These are phyloP conservation scores for Atrichornis clamosus DNA, from an alignment of 2,113 vertebrate species.

Conservation along the genomic window DNA sequence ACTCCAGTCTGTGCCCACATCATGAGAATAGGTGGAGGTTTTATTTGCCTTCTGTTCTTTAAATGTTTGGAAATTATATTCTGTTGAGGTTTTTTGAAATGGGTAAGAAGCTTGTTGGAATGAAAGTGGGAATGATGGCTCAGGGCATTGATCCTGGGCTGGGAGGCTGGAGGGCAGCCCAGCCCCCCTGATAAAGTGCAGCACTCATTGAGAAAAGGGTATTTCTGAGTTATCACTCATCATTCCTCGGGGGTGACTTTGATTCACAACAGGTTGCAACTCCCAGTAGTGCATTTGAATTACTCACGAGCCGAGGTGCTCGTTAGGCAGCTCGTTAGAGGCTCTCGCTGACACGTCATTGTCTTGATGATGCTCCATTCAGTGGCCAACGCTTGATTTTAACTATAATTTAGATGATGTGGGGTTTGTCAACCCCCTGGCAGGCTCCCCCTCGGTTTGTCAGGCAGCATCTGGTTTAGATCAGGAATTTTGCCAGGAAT, in stretches of 20 bases:
- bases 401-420: not conserved
- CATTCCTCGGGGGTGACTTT: rapidly evolving
- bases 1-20: not conserved
- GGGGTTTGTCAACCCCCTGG: not conserved
- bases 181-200: not conserved
- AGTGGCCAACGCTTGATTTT: not conserved
- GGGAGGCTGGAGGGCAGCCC: not conserved
- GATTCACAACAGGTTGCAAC: not conserved
- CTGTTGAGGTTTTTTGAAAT: not conserved
- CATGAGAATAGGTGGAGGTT: not conserved
- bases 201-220: not conserved
- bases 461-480: slow-evolving; percentile 39
- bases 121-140: not conserved
- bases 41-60: not conserved
- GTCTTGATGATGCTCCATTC: not conserved
- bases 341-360: not conserved
- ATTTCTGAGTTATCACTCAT: not conserved
- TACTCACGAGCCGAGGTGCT: not conserved
- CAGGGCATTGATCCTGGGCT: not conserved
- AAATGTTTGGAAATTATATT: not conserved
- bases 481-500: not conserved
- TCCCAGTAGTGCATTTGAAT: not conserved
- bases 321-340: not conserved
- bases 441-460: not conserved
- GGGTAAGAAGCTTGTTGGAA: not conserved